Conservation (phyloP, 2,888 invertebrate species). For the Amphimallon solstitiale region DNA sequence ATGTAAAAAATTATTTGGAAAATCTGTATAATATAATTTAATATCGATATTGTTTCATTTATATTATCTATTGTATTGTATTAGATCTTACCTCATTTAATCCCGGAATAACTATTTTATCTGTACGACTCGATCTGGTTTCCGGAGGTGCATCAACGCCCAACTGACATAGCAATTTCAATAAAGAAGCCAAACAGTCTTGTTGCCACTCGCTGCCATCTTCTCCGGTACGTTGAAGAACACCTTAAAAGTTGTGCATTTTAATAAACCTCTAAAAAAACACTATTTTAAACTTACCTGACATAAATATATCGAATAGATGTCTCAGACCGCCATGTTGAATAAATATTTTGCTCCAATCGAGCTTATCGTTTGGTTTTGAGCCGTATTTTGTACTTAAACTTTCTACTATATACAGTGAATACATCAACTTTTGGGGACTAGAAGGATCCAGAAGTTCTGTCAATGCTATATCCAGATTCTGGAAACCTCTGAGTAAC, state of each 20-base stretch:
- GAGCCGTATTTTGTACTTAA: constrained; percentile 61
- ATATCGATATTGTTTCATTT: background rate
- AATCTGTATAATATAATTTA: too few relatives aligned
- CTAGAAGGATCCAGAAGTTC: constrained; percentile 87
- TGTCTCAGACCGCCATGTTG: constrained; percentile 88
- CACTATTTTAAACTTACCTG: constrained; percentile 66
- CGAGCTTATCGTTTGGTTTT: constrained; percentile 53
- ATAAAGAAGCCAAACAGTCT: constrained; percentile 88
- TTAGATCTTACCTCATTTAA: constrained; percentile 73
- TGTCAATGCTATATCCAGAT: constrained; percentile 75
- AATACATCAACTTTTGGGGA: constrained; percentile 95
- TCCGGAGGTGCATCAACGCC: constrained; percentile 73
- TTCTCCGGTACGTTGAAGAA: constrained; percentile 61
- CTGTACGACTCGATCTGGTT: constrained; percentile 61
- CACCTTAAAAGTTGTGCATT: constrained; percentile 38
- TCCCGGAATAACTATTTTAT: constrained; percentile 75
- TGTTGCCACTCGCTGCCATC: constrained; percentile 94
- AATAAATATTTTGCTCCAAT: constrained; percentile 84
- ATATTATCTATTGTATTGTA: too few relatives aligned
- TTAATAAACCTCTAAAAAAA: background rate
- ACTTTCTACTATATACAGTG: constrained; percentile 89
- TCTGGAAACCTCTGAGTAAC: constrained; percentile 84
- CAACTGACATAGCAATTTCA: constrained; percentile 87
- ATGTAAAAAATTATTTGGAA: constrained; percentile 1
- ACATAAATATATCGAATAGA: constrained; percentile 92